Evolutionary conservation across 2,888 invertebrate species (phyloP), one percentile per base, ranked within the genome.

Genomic region (Malacosoma neustria): DNA sequence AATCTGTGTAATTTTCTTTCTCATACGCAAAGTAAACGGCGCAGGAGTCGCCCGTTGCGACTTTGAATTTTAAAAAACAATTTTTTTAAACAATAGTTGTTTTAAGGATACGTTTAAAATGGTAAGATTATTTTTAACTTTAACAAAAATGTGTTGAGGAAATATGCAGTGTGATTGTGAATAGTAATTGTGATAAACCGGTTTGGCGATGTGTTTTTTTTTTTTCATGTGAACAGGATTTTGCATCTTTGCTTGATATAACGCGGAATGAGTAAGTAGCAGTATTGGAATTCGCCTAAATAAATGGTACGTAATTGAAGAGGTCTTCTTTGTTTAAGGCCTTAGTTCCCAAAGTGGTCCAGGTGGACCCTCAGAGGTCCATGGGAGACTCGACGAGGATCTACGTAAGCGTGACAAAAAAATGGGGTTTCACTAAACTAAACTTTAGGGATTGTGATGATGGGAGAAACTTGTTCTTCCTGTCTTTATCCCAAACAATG

Each of bases 11-110:
- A 54, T 57, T 57, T 56, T 58, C 53, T 65, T 66, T 65, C 61
- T 67, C 69, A 76, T 72, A 70, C 69, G 60, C 48, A 38, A 48
- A 57, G 52, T 53, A 47, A 42, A 52, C 42, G 42, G 45, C 61
- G 61, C 51, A 51, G 13, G 49, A 46, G 55, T 48, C 62, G 65
- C 67, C 53, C 56, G 66, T 61, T 51, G 50, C 50, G 46, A 51
- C 49, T 42, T 22, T 22, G 9, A 22, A 7, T 22, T 22, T 22
- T 7, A 22, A 22, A 7, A 22, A 9, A 22, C 22, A 22, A 22
- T 3, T 57, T 47, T 49, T 43, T 35, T n/a, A 36, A 40, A 48
- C 48, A 57, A 53, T 57, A 57, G 54, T 51, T 48, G 61, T 59
- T 56, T 42, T 51, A 35, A 40, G 45, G 42, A 42, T 50, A 51